Base-by-base conservation (phyloP, 2,888 invertebrate genomes). In the Pseudolycoriella hygida region DNA sequence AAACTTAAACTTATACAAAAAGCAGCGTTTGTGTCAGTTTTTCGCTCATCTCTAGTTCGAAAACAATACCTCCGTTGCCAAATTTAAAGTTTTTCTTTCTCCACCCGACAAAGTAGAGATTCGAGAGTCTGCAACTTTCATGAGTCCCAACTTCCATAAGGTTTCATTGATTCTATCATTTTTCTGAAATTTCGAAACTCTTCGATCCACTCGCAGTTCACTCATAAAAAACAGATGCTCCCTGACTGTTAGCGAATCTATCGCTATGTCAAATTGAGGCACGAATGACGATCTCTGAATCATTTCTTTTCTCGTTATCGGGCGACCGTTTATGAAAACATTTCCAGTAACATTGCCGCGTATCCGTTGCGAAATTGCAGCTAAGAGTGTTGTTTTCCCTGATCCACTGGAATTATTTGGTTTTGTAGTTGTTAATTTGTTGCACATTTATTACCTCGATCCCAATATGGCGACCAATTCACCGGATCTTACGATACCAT, bases 41-140 rank as follows among this genome's bases (percentile, higher is more conserved):
- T n/a, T n/a, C n/a, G n/a, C n/a, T n/a, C n/a, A n/a, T n/a, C n/a
- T n/a, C n/a, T n/a, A n/a, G n/a, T n/a, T n/a, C n/a, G n/a, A n/a
- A n/a, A n/a, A n/a, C n/a, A n/a, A n/a, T 55, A 81, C 83, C 72
- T 90, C 89, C 46, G 86, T 83, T 45, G 90, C 93, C 53, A 96
- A 72, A 3, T 89, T 77, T 1, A 93, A 71, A 51, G 87, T 71
- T 59, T 88, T 87, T 57, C 79, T 75, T 64, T 94, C 92, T 1
- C 94, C 94, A 1, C 93, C 92, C 1, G 90, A 90, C 37, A 93
- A 69, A 12, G 78, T 74, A 55, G 78, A 77, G 25, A 88, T 68
- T 52, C 76, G 71, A 0, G 85, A 84, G 53, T 79, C 67, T 0
- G 70, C 71, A 55, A 85, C 82, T 55, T 77, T 78, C 11, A 64